A percentile compares a stretch with the other conserved stretches of the same genome.
Conservation (phyloP, 37 sponge, comb jelly and placozoan genomes). For the Aphrocallistes beatrix region DNA sequence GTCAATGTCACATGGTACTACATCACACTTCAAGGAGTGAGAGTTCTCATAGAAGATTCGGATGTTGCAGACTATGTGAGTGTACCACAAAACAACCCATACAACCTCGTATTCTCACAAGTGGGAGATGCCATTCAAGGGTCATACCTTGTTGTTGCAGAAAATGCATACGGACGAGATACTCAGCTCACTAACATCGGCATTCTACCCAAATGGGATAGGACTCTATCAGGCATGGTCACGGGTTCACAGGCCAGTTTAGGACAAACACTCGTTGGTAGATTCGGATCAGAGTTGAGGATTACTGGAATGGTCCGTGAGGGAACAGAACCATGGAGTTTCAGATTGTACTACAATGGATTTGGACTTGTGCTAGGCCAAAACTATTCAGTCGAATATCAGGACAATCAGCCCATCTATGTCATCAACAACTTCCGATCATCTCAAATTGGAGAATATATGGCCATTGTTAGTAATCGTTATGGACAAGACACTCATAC, state of each 20-base stretch:
- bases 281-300: neutral
- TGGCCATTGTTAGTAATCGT: neutral
- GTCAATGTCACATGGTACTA: neutral
- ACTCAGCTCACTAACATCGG: neutral
- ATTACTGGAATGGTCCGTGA: neutral
- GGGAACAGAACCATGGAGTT: neutral
- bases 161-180: neutral
- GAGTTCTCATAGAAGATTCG: neutral
- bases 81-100: neutral
- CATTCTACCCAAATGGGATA: neutral
- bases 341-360: neutral
- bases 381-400: neutral
- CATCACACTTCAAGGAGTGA: neutral
- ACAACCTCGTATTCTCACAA: neutral
- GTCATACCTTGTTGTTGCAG: neutral
- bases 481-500: neutral
- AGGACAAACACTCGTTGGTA: constrained; percentile 1
- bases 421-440: constrained; percentile 12
- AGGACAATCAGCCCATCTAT: neutral
- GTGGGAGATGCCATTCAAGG: neutral
- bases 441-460: neutral
- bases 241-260: neutral
- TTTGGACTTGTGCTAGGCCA: neutral
- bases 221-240: neutral
- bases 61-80: neutral